A percentile compares a stretch with the other conserved stretches of the same genome.
Conservation (phyloP, 2,113 vertebrate species). For the Neopipo cinnamomea region DNA sequence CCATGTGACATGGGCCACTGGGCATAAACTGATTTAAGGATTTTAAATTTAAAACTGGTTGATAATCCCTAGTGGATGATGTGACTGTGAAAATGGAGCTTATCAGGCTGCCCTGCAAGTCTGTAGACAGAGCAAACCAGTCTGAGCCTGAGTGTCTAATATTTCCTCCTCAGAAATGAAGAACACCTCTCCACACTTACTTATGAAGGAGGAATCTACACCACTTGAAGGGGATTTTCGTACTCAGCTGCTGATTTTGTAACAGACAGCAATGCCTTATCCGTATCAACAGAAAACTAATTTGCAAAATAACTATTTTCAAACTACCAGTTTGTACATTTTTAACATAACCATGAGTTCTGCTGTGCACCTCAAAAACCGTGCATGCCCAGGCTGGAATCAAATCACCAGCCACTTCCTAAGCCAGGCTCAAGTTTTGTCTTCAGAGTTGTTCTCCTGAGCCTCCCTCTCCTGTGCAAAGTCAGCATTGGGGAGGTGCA, state of each 20-base stretch:
- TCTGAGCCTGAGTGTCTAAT: background rate
- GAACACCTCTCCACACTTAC: background rate
- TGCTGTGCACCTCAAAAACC: background rate
- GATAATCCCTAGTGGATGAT: conserved; percentile 37
- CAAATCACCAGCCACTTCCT: background rate
- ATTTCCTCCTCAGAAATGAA: background rate
- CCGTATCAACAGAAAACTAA: background rate
- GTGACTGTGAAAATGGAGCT: conserved; percentile 20
- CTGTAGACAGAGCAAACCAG: background rate
- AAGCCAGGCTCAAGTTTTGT: background rate
- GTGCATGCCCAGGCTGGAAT: background rate
- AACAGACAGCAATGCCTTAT: background rate
- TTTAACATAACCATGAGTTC: background rate
- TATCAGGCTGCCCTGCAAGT: background rate
- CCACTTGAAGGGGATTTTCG: background rate
- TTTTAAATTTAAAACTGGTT: conserved; percentile 51
- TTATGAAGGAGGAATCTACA: background rate
- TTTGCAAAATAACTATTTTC: background rate
- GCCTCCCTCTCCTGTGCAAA: background rate
- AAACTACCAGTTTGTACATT: background rate
- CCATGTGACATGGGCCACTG: background rate
- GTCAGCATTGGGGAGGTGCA: background rate
- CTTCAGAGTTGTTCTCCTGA: background rate
- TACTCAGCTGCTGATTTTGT: background rate
- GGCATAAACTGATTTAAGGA: conserved; percentile 45